Conservation (phyloP, 2,888 invertebrate species). For the Margaritifera margaritifera region DNA sequence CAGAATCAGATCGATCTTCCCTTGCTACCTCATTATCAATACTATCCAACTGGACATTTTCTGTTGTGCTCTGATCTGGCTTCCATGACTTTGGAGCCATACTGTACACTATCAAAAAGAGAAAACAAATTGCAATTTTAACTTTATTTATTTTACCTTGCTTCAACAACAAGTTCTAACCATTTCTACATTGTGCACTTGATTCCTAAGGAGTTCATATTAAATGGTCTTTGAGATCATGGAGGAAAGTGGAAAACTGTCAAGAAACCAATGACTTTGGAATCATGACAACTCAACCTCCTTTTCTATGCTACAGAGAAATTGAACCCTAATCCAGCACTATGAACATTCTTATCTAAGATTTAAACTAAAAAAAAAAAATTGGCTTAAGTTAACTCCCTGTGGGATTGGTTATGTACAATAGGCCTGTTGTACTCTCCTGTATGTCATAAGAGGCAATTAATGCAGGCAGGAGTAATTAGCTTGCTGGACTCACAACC, state of each 20-base stretch:
- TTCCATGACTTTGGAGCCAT: slow-evolving; percentile 69
- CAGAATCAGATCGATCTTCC: slow-evolving; percentile 32
- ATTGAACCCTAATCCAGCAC: no score
- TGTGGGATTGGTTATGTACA: no score
- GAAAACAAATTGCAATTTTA: neutral
- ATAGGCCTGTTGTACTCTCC: no score
- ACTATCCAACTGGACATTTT: slow-evolving; percentile 26
- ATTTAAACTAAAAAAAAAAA: no score
- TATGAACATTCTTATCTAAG: no score
- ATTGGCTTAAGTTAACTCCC: no score
- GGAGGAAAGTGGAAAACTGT: neutral
- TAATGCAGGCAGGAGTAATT: no score
- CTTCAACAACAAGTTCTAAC: neutral
- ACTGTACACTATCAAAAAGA: slow-evolving; percentile 60
- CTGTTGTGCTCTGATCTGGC: slow-evolving; percentile 64
- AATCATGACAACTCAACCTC: no score
- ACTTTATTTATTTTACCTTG: neutral
- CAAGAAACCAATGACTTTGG: no score
- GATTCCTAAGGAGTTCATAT: neutral
- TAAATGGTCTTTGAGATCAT: neutral
- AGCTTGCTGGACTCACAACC: no score
- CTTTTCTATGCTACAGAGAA: no score
- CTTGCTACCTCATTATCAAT: slow-evolving; percentile 31
- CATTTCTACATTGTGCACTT: neutral
- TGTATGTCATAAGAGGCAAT: no score